Conservation (phyloP, 2,113 vertebrate species). For the Pogona vitticeps region DNA sequence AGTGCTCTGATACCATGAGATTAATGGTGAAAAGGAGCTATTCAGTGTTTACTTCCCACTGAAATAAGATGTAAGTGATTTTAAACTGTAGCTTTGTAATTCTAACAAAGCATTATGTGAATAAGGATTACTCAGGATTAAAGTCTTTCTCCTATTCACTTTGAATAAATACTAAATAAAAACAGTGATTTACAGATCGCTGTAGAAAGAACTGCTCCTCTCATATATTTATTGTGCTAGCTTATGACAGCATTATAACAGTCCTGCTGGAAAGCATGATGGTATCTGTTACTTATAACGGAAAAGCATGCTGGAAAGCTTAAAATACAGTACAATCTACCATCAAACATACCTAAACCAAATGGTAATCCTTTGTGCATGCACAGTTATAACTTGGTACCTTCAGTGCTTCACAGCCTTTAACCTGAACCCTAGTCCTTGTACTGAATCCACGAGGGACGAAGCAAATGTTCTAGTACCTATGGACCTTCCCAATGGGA, state of each 20-base stretch:
- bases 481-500: too few relatives aligned
- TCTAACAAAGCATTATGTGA: background rate
- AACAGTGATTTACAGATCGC: background rate
- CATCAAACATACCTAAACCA: background rate
- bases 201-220: background rate
- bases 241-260: background rate
- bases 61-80: background rate
- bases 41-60: background rate
- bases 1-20: background rate
- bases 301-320: background rate
- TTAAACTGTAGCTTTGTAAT: background rate
- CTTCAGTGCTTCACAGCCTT: background rate
- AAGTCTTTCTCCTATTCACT: background rate
- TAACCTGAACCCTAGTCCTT: too few relatives aligned
- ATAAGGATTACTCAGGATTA: background rate
- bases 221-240: background rate
- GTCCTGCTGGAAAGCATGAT: background rate
- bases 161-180: background rate
- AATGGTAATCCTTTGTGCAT: background rate
- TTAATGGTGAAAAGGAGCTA: too few relatives aligned
- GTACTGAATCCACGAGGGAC: too few relatives aligned
- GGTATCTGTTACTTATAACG: background rate
- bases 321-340: background rate
- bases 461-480: too few relatives aligned
- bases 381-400: background rate